Evolutionary conservation across 2,113 vertebrate species (phyloP), one percentile per base, ranked within the genome.

Genomic region (Oostethus manadensis): DNA sequence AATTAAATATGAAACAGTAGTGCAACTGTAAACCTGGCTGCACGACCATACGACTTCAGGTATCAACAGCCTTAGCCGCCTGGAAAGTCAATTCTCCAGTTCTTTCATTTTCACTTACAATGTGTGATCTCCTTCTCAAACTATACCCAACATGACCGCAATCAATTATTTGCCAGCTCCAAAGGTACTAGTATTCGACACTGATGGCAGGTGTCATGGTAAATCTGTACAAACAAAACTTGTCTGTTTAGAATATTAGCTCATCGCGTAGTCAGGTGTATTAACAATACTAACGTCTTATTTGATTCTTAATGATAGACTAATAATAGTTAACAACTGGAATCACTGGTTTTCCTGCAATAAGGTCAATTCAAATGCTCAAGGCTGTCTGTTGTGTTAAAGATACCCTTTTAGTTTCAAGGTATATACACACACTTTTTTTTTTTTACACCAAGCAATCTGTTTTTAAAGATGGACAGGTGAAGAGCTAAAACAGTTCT

Each of bases 1-100:
- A 88, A 87, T 91, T 85, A 91, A 91, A 90, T 88, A 91, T 91
- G 90, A 73, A 91, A 88, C 58, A 88, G 87, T 46, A 46, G 68
- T 88, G 89, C 87, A 91, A 90, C 88, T 85, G 78, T 87, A 84
- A 88, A 81, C 88, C 89, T 60, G 84, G 75, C 82, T 86, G 87
- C 82, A 78, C 81, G 62, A 61, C 51, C 77, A 60, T 35, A 66
- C 74, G 44, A 61, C 64, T 68, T 69, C 68, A 59, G 51, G 64
- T 22, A 72, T 62, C 8, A 65, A 72, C 69, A 61, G 38, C 59
- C 68, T 68, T 56, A 60, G 65, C 20, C 60, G 67, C 55, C 45
- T 18, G 6, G 5, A 69, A 69, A 53, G 47, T 48, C 35, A 26
- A 59, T 44, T 51, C 15, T 47, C 46, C 47, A 16, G 11, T 13